A percentile compares a stretch with the other conserved stretches of the same genome.
Conservation (phyloP, 92 coral and sea anemone genomes). For the Phenganax stokvisi region DNA sequence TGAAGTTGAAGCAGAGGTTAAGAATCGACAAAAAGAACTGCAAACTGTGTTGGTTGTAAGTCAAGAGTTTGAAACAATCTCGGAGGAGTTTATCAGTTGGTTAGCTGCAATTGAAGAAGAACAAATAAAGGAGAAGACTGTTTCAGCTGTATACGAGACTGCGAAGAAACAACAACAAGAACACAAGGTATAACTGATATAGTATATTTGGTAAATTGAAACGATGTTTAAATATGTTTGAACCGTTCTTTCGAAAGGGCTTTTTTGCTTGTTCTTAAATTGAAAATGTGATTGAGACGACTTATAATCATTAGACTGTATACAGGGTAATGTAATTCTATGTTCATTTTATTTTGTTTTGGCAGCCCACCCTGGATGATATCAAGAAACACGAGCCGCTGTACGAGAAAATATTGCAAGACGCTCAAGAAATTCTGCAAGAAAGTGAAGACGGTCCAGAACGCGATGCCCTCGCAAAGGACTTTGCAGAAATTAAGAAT, state of each 20-base stretch:
- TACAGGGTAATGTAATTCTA: neutral
- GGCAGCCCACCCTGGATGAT: slow-evolving; percentile 71
- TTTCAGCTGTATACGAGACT: slow-evolving; percentile 65
- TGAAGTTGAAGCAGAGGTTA: slow-evolving; percentile 57
- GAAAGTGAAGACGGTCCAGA: slow-evolving; percentile 69
- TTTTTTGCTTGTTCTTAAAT: neutral
- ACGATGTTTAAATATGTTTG: too few species aligned
- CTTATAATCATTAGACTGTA: neutral
- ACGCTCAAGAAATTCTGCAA: slow-evolving; percentile 62
- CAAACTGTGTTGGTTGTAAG: slow-evolving; percentile 71
- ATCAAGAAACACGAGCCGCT: slow-evolving; percentile 76
- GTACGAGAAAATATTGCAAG: slow-evolving; percentile 58
- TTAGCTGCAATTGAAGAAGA: slow-evolving; percentile 71
- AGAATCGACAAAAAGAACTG: slow-evolving; percentile 69
- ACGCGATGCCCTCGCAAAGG: slow-evolving; percentile 72
- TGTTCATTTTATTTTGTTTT: neutral
- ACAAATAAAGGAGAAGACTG: slow-evolving; percentile 63
- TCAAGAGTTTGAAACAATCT: slow-evolving; percentile 69
- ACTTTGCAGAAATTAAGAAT: slow-evolving; percentile 56
- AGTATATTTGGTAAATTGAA: too few species aligned
- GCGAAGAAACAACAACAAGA: slow-evolving; percentile 80
- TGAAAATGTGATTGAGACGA: neutral
- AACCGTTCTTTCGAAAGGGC: neutral
- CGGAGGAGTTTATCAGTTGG: slow-evolving; percentile 82
- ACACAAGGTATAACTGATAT: slow-evolving; percentile 56